phyloP scores from a whole-genome alignment of 2,888 invertebrate species.

The Tuta absoluta region DNA sequence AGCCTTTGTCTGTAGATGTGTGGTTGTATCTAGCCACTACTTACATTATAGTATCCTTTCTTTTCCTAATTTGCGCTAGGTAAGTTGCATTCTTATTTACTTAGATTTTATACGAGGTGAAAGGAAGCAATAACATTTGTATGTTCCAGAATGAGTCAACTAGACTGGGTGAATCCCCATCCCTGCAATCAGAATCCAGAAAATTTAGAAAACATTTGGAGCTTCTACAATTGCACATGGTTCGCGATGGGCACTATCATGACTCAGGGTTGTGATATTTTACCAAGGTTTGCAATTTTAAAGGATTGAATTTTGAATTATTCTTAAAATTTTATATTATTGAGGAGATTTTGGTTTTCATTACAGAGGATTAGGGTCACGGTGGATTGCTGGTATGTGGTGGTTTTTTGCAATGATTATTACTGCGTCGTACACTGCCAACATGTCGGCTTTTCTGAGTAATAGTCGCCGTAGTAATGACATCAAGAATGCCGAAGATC shows the following conservation, averaged over 20 bases:
- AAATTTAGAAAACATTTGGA: constrained; percentile 94
- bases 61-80: constrained; percentile 90
- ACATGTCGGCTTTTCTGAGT: constrained; percentile 92
- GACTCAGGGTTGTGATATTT: constrained; percentile 95
- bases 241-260: constrained; percentile 94
- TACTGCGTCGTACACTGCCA: constrained; percentile 88
- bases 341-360: neutral
- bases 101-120: too few relatives aligned
- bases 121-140: neutral
- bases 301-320: too few relatives aligned
- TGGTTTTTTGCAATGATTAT: constrained; percentile 97
- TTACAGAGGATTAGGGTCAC: constrained; percentile 90
- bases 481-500: constrained; percentile 90
- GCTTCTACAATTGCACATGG: constrained; percentile 94
- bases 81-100: constrained; percentile 55
- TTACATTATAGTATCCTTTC: constrained; percentile 90
- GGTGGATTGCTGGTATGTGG: constrained; percentile 94
- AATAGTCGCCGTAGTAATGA: constrained; percentile 89
- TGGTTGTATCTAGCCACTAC: constrained; percentile 94
- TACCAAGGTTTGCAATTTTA: constrained; percentile 86
- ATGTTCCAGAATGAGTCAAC: constrained; percentile 88
- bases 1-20: constrained; percentile 90
- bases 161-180: constrained; percentile 96
- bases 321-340: neutral
- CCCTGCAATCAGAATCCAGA: constrained; percentile 92